Evolutionary conservation across 2,888 invertebrate genomes (phyloP).

Genomic region (Leucoptera coffeella): DNA sequence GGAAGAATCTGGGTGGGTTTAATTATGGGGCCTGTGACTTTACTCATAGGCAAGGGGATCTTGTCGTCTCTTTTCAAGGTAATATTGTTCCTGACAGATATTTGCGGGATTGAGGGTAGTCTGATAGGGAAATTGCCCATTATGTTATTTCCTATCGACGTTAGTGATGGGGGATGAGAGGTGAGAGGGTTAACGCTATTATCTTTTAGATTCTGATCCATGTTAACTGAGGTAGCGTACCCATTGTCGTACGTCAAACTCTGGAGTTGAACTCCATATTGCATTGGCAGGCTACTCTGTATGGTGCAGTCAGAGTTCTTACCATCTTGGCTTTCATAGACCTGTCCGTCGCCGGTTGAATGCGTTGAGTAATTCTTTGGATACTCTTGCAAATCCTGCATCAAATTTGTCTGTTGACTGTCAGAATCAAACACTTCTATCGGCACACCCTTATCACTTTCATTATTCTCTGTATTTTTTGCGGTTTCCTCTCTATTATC

Average conservation of each 20-base stretch:
- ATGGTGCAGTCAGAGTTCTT: constrained; percentile 36
- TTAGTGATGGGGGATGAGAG: constrained; percentile 18
- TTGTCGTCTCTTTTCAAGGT: constrained; percentile 32
- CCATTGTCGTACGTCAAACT: constrained; percentile 21
- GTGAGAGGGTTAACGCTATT: constrained; percentile 22
- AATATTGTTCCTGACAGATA: too few relatives aligned
- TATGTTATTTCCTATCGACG: constrained; percentile 23
- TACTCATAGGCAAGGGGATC: constrained; percentile 24
- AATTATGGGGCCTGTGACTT: constrained; percentile 36
- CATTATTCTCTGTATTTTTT: constrained; percentile 11
- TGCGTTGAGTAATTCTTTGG: constrained; percentile 22
- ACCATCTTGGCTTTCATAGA: too few relatives aligned
- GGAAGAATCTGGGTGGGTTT: constrained; percentile 37
- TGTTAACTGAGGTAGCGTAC: constrained; percentile 16
- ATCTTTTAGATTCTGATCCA: constrained; percentile 26
- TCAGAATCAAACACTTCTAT: constrained; percentile 41
- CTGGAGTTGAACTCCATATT: constrained; percentile 19
- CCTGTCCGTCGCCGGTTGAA: constrained; percentile 12
- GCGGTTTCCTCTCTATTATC: constrained; percentile 15
- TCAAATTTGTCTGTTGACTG: constrained; percentile 25
- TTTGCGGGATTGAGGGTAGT: constrained; percentile 21
- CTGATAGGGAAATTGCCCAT: constrained; percentile 40
- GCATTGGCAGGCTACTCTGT: too few relatives aligned
- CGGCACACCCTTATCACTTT: constrained; percentile 24
- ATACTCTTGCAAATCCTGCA: constrained; percentile 28